phyloP scores from a whole-genome alignment of 2,888 invertebrate species.

The Orthosia cruda region DNA sequence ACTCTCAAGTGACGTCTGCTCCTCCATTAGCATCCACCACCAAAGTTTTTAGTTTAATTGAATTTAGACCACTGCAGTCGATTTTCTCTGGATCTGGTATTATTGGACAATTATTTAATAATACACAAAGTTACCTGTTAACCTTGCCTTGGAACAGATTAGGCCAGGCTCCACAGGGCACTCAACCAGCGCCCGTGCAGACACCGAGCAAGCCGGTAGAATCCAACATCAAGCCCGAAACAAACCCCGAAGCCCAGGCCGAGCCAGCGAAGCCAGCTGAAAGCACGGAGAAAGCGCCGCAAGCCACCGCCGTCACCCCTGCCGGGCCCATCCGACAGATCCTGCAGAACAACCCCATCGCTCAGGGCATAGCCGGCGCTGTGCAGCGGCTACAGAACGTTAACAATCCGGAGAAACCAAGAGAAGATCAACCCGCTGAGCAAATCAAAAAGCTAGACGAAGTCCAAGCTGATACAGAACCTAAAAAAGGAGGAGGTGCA shows the following conservation, averaged over 20 bases:
- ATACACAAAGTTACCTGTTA: no score
- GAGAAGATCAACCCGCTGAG: slow-evolving; percentile 41
- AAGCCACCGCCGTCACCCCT: slow-evolving; percentile 50
- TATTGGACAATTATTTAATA: no score
- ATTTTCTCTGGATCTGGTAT: no score
- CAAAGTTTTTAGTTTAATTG: no score
- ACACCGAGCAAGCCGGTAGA: slow-evolving; percentile 20
- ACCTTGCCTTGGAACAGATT: no score
- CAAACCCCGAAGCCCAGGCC: slow-evolving; percentile 9
- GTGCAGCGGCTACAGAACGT: slow-evolving; percentile 70
- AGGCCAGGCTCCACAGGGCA: slow-evolving; percentile 17
- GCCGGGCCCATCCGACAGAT: slow-evolving; percentile 76
- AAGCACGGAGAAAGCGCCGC: background rate
- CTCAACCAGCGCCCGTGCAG: slow-evolving; percentile 21
- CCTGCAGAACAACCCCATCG: slow-evolving; percentile 76
- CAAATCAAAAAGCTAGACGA: slow-evolving; percentile 29
- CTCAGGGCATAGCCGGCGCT: slow-evolving; percentile 68
- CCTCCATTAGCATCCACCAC: no score
- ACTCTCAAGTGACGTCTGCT: slow-evolving; percentile 43
- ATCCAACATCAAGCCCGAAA: slow-evolving; percentile 17
- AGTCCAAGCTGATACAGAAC: slow-evolving; percentile 35
- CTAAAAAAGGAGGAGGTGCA: slow-evolving; percentile 52
- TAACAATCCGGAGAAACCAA: slow-evolving; percentile 65
- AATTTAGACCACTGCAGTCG: no score
- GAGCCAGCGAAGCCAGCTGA: slow-evolving; percentile 31